Base-by-base conservation (phyloP, 2,888 invertebrate species). In the Torymus texanus region DNA sequence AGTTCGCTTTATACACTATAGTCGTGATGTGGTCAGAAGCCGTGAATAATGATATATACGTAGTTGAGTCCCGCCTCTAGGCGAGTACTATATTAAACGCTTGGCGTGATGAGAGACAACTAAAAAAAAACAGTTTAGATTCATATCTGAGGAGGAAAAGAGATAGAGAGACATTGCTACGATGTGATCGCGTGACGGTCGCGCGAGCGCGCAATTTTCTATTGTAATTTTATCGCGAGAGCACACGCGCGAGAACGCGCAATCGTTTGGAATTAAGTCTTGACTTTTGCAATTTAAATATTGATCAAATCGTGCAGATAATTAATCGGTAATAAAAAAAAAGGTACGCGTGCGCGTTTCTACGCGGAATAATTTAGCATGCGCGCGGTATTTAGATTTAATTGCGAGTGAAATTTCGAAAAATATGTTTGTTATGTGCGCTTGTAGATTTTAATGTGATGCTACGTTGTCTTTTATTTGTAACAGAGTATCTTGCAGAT, bases 21-120 rank as follows among this genome's bases (percentile, higher is more conserved):
- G 21, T 1, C 13, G 5, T 50, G n/a, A n/a, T n/a, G 63, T 53
- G 67, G 8, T 51, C 59, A 55, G 66, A 2, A n/a, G 53, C 76
- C 73, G 76, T 77, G 51, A 77, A 80, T 73, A 80, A 77, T 73
- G 58, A 70, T 73, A 71, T 41, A 41, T 58, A 74, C 62, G n/a
- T n/a, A 12, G 24, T 55, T 8, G 12, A 8, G 13, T 29, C 62
- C n/a, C 18, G 24, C 53, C 3, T 53, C 41, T 41, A 0, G 8
- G 24, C 59, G 10, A 65, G 41, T 41, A 8, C 41, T 41, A 71
- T 29, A n/a, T 8, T 50, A 59, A 65, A 41, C 62, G 53, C 51
- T 41, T 71, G 51, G 56, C 78, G 77, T 78, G 80, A 80, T 78
- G 80, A 78, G 66, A 72, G 51, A 53, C 67, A 58, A 58, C 56